Evolutionary conservation across 1,140 invertebrate species (phyloP).

Genomic region (Heliothis virescens): DNA sequence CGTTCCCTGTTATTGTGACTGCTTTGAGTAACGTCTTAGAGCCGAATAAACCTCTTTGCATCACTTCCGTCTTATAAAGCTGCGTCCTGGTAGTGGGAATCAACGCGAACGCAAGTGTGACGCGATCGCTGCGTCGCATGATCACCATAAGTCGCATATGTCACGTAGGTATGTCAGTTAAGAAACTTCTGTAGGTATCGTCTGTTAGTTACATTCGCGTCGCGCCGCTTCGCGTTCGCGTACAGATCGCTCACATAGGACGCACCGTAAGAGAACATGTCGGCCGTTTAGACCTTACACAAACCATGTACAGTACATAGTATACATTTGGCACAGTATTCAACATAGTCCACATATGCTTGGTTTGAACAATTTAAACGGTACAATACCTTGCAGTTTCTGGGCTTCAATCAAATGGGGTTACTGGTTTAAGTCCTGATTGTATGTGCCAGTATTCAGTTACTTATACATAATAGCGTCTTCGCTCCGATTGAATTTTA

Average conservation of each 20-base stretch:
- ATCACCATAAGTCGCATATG: too few species aligned
- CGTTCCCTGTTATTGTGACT: slow-evolving; percentile 3
- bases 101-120: neutral
- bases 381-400: neutral
- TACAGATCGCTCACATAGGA: too few species aligned
- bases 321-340: too few species aligned
- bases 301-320: neutral
- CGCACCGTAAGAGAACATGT: too few species aligned
- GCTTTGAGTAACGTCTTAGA: slow-evolving; percentile 16
- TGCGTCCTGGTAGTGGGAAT: neutral
- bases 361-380: slow-evolving; percentile 15
- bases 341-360: neutral
- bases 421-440: neutral
- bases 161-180: neutral
- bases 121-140: too few species aligned
- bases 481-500: too few species aligned
- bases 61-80: neutral
- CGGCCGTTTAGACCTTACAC: neutral
- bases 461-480: too few species aligned
- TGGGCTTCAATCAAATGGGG: neutral
- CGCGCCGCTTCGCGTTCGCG: too few species aligned
- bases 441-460: neutral
- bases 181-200: too few species aligned
- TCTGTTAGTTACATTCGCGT: too few species aligned
- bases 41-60: slow-evolving; percentile 23